Evolutionary conservation across 1,140 invertebrate species (phyloP).

Genomic region (Drosophila guanche): DNA sequence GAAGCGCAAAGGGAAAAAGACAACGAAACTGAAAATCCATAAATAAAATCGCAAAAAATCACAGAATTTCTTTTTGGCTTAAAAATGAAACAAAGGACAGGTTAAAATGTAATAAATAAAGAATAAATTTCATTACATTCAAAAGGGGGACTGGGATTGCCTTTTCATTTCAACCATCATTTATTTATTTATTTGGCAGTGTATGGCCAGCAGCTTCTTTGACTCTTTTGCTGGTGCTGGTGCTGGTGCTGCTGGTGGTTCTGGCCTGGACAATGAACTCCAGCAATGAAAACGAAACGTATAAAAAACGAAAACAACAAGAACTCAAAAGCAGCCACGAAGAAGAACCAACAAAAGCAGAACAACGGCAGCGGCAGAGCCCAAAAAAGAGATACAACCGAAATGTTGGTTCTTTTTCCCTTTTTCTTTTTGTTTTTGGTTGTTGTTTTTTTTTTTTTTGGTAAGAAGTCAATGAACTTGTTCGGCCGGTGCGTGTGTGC

Average conservation of each 20-base stretch:
- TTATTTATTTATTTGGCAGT: constrained; percentile 58
- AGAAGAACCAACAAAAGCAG: constrained; percentile 59
- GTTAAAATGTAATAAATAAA: constrained; percentile 52
- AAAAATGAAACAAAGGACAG: constrained; percentile 29
- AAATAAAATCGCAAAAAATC: constrained; percentile 8
- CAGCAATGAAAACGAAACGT: constrained; percentile 80
- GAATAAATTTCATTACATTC: background rate
- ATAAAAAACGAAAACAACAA: constrained; percentile 81
- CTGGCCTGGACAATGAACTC: constrained; percentile 71
- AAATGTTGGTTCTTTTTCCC: constrained; percentile 37
- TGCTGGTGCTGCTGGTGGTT: constrained; percentile 4
- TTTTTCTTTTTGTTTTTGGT: constrained; percentile 56
- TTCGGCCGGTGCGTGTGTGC: constrained; percentile 55
- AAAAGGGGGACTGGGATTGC: constrained; percentile 12
- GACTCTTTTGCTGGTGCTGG: constrained; percentile 18
- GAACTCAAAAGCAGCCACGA: constrained; percentile 51
- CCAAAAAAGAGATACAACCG: constrained; percentile 51
- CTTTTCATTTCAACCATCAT: constrained; percentile 60
- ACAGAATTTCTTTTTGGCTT: constrained; percentile 48
- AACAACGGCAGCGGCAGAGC: constrained; percentile 49
- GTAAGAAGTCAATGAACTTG: constrained; percentile 78
- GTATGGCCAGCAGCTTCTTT: constrained; percentile 46
- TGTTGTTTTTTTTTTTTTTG: constrained; percentile 54
- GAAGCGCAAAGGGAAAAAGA: constrained; percentile 10
- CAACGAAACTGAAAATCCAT: constrained; percentile 25